These are phyloP conservation scores for Vanessa tameamea DNA, from an alignment of 1,140 invertebrate species.

Conservation along the genomic window DNA sequence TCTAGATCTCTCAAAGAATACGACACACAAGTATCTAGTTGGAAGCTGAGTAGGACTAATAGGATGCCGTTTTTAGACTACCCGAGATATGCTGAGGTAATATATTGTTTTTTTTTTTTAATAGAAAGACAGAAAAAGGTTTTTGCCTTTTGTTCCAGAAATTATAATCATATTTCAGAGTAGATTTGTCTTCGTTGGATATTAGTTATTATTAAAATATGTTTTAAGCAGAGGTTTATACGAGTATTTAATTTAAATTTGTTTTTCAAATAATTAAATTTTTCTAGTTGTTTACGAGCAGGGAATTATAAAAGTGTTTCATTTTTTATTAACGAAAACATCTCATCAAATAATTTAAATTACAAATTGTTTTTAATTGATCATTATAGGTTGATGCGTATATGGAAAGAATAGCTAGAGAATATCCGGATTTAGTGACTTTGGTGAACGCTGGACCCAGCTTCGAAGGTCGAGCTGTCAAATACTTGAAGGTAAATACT, in stretches of 20 bases:
- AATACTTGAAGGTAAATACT: slow-evolving; percentile 49
- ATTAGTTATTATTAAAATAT: no score
- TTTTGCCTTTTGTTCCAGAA: neutral
- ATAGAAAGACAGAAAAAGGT: neutral
- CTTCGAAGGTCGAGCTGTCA: slow-evolving; percentile 44
- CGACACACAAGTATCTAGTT: slow-evolving; percentile 29
- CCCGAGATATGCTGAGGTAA: slow-evolving; percentile 45
- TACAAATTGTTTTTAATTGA: no score
- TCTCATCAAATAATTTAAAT: no score
- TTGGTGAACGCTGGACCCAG: slow-evolving; percentile 47
- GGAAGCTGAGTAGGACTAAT: slow-evolving; percentile 36
- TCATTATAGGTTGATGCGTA: slow-evolving; percentile 41
- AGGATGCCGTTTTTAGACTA: slow-evolving; percentile 42
- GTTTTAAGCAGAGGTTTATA: no score
- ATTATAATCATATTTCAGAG: neutral
- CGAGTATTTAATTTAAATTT: no score
- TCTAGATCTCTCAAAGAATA: slow-evolving; percentile 42
- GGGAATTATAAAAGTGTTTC: no score
- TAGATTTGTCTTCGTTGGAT: no score
- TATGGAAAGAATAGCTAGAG: slow-evolving; percentile 41
- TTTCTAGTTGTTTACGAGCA: no score
- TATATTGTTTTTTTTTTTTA: neutral
- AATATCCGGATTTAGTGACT: slow-evolving; percentile 45
- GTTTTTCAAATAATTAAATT: no score
- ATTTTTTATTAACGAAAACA: no score